Base-by-base conservation (phyloP, 2,113 vertebrate genomes). In the Arenaria interpres region DNA sequence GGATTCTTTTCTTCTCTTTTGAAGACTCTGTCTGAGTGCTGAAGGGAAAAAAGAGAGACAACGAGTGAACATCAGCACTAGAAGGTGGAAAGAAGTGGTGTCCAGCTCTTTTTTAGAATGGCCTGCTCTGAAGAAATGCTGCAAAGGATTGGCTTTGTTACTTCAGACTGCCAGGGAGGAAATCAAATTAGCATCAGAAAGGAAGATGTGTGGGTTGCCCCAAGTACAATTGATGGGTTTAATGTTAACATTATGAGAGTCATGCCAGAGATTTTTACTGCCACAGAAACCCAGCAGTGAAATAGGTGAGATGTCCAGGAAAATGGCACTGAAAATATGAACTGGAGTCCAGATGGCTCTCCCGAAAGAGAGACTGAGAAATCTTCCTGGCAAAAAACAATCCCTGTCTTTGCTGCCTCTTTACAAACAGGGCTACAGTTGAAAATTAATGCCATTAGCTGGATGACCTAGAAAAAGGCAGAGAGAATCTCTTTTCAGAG, bases 111-210 rank as follows among this genome's bases (percentile, higher is more conserved):
- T 85, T 90, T 92, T 78, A 90, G 90, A 93, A 93, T 57, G 73
- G 59, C 33, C 51, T 95, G 54, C 96, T 97, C 89, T 82, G 71
- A 96, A 94, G 89, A 93, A 85, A 69, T 63, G 87, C 73, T 88
- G 83, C 69, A 93, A 78, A 89, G 73, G 76, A 54, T 73, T 72
- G 86, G 69, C 76, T 95, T 93, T 98, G 87, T 88, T 96, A 93
- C 80, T 97, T 97, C 83, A 94, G 75, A 93, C 93, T 94, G 68
- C 83, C 60, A 92, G 39, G 32, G 82, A 90, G 69, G 37, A 94
- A 89, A 96, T 64, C 62, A 92, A 91, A 89, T 97, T 77, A 96
- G 78, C 94, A 95, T 69, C 88, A 95, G 85, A 95, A 97, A 78
- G 90, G 60, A 87, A 92, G 56, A 78, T 23, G 72, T 59, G 79